These are phyloP conservation scores for Incurvaria masculella DNA, from an alignment of 2,888 invertebrate genomes.

Conservation along the genomic window DNA sequence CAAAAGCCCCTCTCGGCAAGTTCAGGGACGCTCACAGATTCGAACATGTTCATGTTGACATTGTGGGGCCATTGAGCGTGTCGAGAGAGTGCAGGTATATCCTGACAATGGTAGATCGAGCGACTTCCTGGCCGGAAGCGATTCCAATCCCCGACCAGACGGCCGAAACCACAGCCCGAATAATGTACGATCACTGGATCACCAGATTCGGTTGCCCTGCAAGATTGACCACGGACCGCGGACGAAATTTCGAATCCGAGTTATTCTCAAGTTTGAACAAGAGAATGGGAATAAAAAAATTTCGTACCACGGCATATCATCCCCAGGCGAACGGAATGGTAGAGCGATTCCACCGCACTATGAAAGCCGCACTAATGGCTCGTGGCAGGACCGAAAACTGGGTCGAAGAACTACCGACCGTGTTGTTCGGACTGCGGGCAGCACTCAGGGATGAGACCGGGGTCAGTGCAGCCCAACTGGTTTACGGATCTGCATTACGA, in stretches of 20 bases:
- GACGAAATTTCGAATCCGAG: conserved; percentile 26
- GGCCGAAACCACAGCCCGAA: conserved; percentile 26
- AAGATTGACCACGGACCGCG: conserved; percentile 26
- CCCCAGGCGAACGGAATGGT: conserved; percentile 15
- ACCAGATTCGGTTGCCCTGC: conserved; percentile 26
- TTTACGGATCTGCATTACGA: conserved; percentile 2
- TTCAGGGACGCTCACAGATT: conserved; percentile 6
- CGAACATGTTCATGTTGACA: conserved; percentile 7
- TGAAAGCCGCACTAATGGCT: conserved; percentile 11
- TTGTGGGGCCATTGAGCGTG: conserved; percentile 31
- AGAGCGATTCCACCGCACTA: conserved; percentile 13
- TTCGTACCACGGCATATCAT: conserved; percentile 14
- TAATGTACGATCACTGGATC: conserved; percentile 27
- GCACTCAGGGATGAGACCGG: background rate
- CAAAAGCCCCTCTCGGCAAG: conserved; percentile 2
- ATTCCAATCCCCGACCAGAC: conserved; percentile 25
- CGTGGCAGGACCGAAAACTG: too few species aligned
- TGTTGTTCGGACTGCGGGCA: too few species aligned
- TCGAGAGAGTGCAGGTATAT: conserved; percentile 23
- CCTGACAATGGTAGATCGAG: conserved; percentile 24
- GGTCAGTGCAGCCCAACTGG: conserved; percentile 2
- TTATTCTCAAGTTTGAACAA: conserved; percentile 17
- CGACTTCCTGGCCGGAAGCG: conserved; percentile 27
- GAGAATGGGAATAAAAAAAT: background rate
- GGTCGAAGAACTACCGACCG: conserved; percentile 21